phyloP scores from a whole-genome alignment of 2,797 vertebrate species.

The Cuculus canorus region DNA sequence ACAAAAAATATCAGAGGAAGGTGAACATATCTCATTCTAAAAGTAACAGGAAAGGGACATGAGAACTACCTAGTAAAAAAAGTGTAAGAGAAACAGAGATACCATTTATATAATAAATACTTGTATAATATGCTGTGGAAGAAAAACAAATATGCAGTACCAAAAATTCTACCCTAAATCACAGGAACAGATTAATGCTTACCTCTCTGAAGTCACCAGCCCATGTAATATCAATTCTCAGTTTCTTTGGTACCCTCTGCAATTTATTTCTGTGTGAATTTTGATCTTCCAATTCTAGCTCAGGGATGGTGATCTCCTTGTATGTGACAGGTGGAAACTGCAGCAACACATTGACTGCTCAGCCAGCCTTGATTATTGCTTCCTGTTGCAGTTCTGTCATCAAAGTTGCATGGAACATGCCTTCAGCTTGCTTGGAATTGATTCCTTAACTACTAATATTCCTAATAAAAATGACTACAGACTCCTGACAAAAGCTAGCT shows the following conservation, averaged over 20 bases:
- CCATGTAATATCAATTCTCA: not conserved
- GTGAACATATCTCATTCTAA: constrained; percentile 11
- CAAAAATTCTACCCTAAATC: not conserved
- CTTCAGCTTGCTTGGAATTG: not conserved
- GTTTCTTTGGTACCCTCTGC: not conserved
- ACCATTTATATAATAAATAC: not conserved
- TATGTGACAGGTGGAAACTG: not conserved
- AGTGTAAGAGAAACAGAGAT: not conserved
- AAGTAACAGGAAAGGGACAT: not conserved
- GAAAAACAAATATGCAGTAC: not conserved
- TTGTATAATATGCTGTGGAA: not conserved
- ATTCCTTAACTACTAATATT: not conserved
- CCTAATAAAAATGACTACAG: not conserved
- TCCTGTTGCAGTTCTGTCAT: not conserved
- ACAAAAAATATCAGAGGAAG: not conserved
- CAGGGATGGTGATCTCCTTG: not conserved
- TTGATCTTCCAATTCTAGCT: not conserved
- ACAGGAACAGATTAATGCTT: constrained; percentile 13
- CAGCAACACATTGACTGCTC: not conserved
- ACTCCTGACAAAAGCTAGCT: not conserved
- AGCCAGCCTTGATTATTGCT: not conserved
- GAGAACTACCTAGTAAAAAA: not conserved
- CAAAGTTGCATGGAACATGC: not conserved
- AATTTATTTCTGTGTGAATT: not conserved
- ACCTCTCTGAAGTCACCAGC: not conserved